phyloP scores from a whole-genome alignment of 2,888 invertebrate species.

The Athetis lepigone region DNA sequence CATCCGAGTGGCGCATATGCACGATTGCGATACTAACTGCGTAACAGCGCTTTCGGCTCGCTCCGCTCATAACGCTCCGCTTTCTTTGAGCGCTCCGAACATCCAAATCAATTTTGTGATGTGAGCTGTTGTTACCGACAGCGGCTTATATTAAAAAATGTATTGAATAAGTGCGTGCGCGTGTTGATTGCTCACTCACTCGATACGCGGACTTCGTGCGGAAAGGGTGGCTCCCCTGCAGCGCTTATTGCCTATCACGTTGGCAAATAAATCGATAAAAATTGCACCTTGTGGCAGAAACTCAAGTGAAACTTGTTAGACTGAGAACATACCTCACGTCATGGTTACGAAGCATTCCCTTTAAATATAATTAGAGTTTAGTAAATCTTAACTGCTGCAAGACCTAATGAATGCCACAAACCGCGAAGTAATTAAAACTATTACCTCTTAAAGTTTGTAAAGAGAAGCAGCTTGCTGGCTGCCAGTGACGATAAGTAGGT shows the following conservation, averaged over 20 bases:
- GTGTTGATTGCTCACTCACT: conserved; percentile 47
- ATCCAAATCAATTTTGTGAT: conserved; percentile 36
- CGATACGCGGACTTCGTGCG: conserved; percentile 3
- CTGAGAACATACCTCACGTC: neutral
- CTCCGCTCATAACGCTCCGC: conserved; percentile 3
- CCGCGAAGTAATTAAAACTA: neutral
- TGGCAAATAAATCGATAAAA: conserved; percentile 14
- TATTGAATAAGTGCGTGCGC: conserved; percentile 37
- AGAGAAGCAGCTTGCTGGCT: neutral
- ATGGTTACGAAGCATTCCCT: too few relatives aligned
- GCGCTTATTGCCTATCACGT: conserved; percentile 1
- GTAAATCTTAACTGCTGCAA: neutral
- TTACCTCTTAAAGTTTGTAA: conserved; percentile 11
- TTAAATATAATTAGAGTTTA: neutral
- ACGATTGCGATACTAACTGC: conserved; percentile 45
- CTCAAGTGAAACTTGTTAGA: neutral
- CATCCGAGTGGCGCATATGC: conserved; percentile 44
- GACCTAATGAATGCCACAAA: conserved; percentile 5
- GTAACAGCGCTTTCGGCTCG: conserved; percentile 21
- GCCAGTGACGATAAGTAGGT: neutral
- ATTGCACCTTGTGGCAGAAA: too few relatives aligned
- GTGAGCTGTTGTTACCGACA: conserved; percentile 23
- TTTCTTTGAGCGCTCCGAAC: conserved; percentile 20
- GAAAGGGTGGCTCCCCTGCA: conserved; percentile 8
- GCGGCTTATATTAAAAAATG: conserved; percentile 36